A percentile compares a stretch with the other conserved stretches of the same genome.
These are phyloP conservation scores for Lytechinus pictus DNA, from an alignment of 35 echinoderm and acorn worm genomes.

Conservation along the genomic window DNA sequence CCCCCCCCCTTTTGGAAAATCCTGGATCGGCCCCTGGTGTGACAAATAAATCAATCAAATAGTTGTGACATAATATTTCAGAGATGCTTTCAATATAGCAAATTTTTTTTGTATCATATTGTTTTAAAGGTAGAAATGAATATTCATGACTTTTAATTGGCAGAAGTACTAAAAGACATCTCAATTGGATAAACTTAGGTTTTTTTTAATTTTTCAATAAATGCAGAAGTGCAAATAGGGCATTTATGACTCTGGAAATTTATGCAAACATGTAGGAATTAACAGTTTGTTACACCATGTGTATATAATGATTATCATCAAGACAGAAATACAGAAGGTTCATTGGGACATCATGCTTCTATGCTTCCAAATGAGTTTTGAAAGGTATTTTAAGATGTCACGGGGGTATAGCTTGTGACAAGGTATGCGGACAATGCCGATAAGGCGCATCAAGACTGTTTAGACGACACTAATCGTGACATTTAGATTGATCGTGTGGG, in stretches of 20 bases:
- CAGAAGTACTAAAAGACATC: too few relatives aligned
- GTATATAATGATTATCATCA: background rate
- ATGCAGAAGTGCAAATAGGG: background rate
- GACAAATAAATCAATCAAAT: too few relatives aligned
- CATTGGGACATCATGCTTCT: background rate
- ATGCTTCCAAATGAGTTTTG: background rate
- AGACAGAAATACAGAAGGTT: background rate
- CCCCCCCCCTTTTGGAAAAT: too few relatives aligned
- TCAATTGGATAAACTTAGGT: too few relatives aligned
- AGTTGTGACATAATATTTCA: too few relatives aligned
- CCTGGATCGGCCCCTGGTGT: too few relatives aligned
- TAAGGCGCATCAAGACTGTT: constrained; percentile 10
- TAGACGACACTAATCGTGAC: constrained; percentile 10
- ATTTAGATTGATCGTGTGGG: background rate
- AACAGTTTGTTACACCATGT: background rate
- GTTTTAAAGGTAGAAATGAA: too few relatives aligned
- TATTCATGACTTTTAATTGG: too few relatives aligned
- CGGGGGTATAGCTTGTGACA: background rate
- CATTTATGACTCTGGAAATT: background rate
- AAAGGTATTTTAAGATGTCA: background rate
- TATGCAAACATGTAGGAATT: background rate
- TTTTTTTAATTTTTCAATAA: too few relatives aligned
- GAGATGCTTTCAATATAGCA: too few relatives aligned
- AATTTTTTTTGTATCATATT: too few relatives aligned
- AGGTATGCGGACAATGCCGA: background rate